These are phyloP conservation scores for Diploptera punctata DNA, from an alignment of 2,888 invertebrate species.

Conservation along the genomic window DNA sequence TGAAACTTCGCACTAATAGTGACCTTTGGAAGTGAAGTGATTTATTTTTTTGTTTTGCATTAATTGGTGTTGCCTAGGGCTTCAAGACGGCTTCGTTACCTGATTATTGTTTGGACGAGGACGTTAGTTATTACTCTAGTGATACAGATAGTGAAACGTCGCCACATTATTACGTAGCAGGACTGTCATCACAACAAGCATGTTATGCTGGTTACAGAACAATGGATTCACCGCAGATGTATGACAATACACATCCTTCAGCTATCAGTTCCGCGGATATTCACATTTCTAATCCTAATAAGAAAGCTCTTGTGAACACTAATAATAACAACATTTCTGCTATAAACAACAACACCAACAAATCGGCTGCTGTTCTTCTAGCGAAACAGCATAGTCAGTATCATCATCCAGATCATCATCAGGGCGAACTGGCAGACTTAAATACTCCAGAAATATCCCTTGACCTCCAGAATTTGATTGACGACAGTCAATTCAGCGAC, in stretches of 20 bases:
- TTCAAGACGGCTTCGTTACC: constrained; percentile 38
- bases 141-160: constrained; percentile 20
- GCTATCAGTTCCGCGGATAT: constrained; percentile 50
- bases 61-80: constrained; percentile 15
- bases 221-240: constrained; percentile 89
- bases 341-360: constrained; percentile 46
- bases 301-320: constrained; percentile 56
- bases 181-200: constrained; percentile 31
- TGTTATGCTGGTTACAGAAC: constrained; percentile 41
- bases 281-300: constrained; percentile 65
- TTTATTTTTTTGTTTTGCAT: background rate
- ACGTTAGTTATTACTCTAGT: constrained; percentile 30
- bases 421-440: constrained; percentile 82
- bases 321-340: constrained; percentile 44
- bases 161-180: background rate
- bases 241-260: constrained; percentile 65
- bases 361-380: constrained; percentile 61
- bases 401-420: constrained; percentile 74
- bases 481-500: constrained; percentile 87
- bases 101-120: constrained; percentile 36
- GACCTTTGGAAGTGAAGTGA: constrained; percentile 11
- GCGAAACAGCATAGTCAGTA: constrained; percentile 72
- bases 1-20: background rate
- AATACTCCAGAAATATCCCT: constrained; percentile 92
- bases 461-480: constrained; percentile 90